Evolutionary conservation across 2,113 vertebrate species (phyloP), one percentile per base, ranked within the genome.

Genomic region (Machaerirhynchus nigripectus): DNA sequence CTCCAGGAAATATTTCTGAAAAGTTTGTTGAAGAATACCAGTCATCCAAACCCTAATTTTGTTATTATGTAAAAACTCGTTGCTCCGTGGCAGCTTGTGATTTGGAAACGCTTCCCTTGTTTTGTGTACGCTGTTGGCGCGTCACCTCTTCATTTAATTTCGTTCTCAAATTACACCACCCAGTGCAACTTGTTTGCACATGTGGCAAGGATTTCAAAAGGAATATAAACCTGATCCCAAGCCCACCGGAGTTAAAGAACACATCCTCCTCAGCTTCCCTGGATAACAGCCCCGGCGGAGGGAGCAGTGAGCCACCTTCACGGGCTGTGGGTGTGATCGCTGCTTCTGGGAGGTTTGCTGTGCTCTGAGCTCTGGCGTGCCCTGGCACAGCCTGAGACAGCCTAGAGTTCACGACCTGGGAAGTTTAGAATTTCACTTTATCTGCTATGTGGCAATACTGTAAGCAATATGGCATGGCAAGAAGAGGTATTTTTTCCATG

Each of bases 1-100:
- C 93, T 98, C 97, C 96, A 97, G 97, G 86, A 98, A 97, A 97
- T 98, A 97, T 96, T 96, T 97, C 96, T 97, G 95, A 97, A 97
- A 98, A 97, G 95, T 98, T 97, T 91, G 95, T 97, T 91, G 96
- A 97, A 97, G 92, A 96, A 96, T 96, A 96, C 89, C 90, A 94
- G 93, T 95, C 93, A 97, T 92, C 94, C 93, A 97, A 97, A 97
- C 93, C 78, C 92, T 97, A 94, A 97, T 97, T 97, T 98, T 76
- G 84, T 94, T 96, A 79, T 96, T 97, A 91, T 95, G 90, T 95
- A 95, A 96, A 96, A 96, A 56, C 84, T 92, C 83, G 35, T 40
- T 1, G 9, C 95, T 96, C 92, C 16, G 30, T 74, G 69, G 89
- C 94, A 85, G 77, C 94, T 93, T 96, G 95, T 59, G 81, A 96